Percentiles rank a stretch among this genome's conserved stretches.
Conservation (phyloP, 2,113 vertebrate genomes). For the Oreotragus oreotragus region DNA sequence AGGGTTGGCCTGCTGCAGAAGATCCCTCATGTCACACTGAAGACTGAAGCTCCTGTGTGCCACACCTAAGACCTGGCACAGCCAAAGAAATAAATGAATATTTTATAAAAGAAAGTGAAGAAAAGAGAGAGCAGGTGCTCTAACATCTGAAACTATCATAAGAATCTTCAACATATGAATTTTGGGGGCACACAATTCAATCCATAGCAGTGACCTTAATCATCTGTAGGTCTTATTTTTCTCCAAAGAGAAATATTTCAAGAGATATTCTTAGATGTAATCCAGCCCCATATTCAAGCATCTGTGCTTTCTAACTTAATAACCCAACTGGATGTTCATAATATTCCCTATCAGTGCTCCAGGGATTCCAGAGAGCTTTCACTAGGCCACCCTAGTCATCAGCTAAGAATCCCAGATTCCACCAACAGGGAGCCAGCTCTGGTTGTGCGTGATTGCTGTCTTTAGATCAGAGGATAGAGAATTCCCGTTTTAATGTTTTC, state of each 20-base stretch:
- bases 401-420: constrained; percentile 89
- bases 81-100: not conserved
- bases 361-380: constrained; percentile 87
- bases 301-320: constrained; percentile 91
- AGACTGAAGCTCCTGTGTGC: not conserved
- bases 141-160: not conserved
- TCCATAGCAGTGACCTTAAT: constrained; percentile 76
- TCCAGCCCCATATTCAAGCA: constrained; percentile 87
- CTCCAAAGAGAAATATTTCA: constrained; percentile 92
- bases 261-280: constrained; percentile 90
- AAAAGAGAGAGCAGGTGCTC: not conserved
- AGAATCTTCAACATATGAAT: not conserved
- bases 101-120: not conserved
- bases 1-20: not conserved
- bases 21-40: not conserved
- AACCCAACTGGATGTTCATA: constrained; percentile 89
- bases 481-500: constrained; percentile 92
- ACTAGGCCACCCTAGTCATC: constrained; percentile 90
- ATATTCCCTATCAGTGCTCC: constrained; percentile 89
- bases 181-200: not conserved
- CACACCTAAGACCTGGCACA: not conserved
- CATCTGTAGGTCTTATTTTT: constrained; percentile 88
- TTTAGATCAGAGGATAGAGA: constrained; percentile 89
- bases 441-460: constrained; percentile 86
- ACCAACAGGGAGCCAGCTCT: constrained; percentile 88